phyloP scores from a whole-genome alignment of 2,888 invertebrate genomes.

The Timema cristinae region DNA sequence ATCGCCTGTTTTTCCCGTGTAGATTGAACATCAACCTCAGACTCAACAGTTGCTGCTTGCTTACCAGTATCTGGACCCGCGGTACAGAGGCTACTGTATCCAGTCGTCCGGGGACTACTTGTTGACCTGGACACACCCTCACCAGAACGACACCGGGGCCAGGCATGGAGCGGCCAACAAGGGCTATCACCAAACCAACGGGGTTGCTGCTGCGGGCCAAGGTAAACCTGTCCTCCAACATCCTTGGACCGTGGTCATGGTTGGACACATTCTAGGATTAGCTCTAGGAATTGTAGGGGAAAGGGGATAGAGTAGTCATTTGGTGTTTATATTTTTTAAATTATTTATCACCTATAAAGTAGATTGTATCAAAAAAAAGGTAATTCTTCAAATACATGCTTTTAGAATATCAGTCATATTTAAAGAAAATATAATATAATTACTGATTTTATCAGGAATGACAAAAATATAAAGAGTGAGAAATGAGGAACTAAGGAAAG shows the following conservation, averaged over 20 bases:
- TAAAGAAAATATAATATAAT: too few relatives aligned
- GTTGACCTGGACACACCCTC: constrained; percentile 64
- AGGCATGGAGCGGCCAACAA: constrained; percentile 25
- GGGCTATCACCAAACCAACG: constrained; percentile 47
- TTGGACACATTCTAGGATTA: background rate
- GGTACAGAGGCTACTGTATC: constrained; percentile 64
- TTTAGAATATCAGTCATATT: too few relatives aligned
- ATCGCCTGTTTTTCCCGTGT: too few relatives aligned
- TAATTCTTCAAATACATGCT: too few relatives aligned
- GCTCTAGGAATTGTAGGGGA: background rate
- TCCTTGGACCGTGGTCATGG: background rate
- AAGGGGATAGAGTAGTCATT: too few relatives aligned
- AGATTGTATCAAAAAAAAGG: too few relatives aligned
- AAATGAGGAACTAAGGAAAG: too few relatives aligned
- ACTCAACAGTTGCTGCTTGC: constrained; percentile 53
- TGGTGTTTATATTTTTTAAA: too few relatives aligned
- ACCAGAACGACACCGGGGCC: constrained; percentile 58
- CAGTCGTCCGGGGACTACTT: constrained; percentile 65
- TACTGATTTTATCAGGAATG: too few relatives aligned
- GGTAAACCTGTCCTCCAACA: constrained; percentile 11
- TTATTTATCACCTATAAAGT: too few relatives aligned
- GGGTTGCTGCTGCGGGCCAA: constrained; percentile 37
- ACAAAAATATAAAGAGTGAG: too few relatives aligned
- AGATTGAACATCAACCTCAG: constrained; percentile 45
- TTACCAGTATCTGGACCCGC: constrained; percentile 68